Evolutionary conservation across 2,797 vertebrate genomes (phyloP), one percentile per base, ranked within the genome.

Genomic region (Sebastiscus tertius): DNA sequence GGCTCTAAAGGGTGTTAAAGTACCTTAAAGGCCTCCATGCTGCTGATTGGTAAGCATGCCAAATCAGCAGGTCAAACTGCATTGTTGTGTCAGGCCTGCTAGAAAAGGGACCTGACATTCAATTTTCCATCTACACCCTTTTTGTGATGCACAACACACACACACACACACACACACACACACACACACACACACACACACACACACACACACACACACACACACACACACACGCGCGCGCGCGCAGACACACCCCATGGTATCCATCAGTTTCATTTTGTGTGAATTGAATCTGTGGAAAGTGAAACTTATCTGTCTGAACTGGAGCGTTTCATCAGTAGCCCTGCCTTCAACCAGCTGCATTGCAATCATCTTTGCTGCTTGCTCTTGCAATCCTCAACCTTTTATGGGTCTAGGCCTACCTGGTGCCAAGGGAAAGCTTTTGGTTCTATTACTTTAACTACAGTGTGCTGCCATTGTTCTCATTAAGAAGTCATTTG

Each of bases 221-320:
- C 13, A 39, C 36, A 39, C 36, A 24, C 24, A 61, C 31, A n/a
- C n/a, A n/a, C n/a, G n/a, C n/a, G n/a, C n/a, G n/a, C n/a, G n/a
- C n/a, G n/a, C n/a, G n/a, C n/a, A n/a, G n/a, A 39, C 36, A 24
- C 24, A 61, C 31, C 13, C 7, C 7, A 27, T n/a, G 1, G 10
- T 36, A 39, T 56, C 52, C 39, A 34, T 59, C 31, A 85, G 83
- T 93, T 91, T 92, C 84, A 8, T 89, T 92, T 90, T 22, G 33
- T 29, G 20, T 3, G 42, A 92, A 93, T 58, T 67, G 86, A 91
- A 87, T 89, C 65, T 62, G 6, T 66, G n/a, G 27, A 66, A 86
- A 83, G 27, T 59, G 75, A 88, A 86, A 89, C 73, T 24, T 80
- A 77, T 29, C 61, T n/a, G 10, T 4, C 16, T 52, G 26, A 14